Conservation (phyloP, 1,140 invertebrate species). For the Drosophila sulfurigaster region DNA sequence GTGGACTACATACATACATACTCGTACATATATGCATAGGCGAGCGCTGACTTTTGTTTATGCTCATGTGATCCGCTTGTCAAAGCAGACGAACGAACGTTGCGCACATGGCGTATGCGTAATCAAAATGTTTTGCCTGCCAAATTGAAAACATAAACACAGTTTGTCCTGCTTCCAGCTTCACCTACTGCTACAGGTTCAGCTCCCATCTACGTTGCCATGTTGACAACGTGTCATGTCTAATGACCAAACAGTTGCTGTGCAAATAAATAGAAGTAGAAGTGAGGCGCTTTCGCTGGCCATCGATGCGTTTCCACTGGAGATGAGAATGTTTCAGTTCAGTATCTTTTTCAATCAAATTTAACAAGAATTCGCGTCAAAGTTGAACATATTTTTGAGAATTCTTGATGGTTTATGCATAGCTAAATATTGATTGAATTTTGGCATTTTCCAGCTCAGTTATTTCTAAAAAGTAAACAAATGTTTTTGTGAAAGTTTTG, state of each 20-base stretch:
- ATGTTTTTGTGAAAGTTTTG: no score
- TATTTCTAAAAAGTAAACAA: no score
- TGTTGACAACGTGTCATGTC: slow-evolving; percentile 64
- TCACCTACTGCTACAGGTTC: neutral
- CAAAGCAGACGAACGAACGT: slow-evolving; percentile 53
- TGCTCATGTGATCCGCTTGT: slow-evolving; percentile 65
- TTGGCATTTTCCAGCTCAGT: no score
- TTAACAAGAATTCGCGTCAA: neutral
- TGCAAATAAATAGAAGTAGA: slow-evolving; percentile 51
- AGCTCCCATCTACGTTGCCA: neutral
- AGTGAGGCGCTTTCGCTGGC: neutral
- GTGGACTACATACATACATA: neutral
- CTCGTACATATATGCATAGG: neutral
- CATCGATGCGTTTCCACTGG: neutral
- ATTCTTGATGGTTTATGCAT: neutral
- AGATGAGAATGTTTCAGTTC: no score
- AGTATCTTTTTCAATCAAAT: neutral
- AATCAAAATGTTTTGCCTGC: slow-evolving; percentile 76
- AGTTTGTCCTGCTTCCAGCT: neutral
- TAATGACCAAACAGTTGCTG: slow-evolving; percentile 67
- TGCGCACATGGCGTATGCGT: slow-evolving; percentile 69
- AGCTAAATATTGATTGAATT: neutral
- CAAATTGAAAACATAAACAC: slow-evolving; percentile 75
- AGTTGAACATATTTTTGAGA: neutral
- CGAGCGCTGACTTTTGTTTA: slow-evolving; percentile 64